Evolutionary conservation across 2,888 invertebrate species (phyloP), one percentile per base, ranked within the genome.

Genomic region (Aphidoletes aphidimyza): DNA sequence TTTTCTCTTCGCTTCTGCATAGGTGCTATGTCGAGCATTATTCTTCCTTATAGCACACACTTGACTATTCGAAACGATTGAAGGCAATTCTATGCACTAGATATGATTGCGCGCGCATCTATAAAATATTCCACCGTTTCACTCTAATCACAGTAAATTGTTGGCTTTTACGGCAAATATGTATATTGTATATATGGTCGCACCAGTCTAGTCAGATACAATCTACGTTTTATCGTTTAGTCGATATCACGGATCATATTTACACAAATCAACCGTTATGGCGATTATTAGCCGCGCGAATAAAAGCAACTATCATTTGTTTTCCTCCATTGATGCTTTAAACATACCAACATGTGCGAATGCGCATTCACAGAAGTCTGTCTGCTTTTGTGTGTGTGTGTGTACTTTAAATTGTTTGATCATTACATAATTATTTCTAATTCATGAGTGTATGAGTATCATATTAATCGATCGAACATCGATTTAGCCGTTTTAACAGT

Each of bases 401-500:
- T n/a, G n/a, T n/a, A 30, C 22, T 14, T 34, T 30, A 69, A 69
- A 54, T 54, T 22, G 69, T 30, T 69, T 30, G 69, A 69, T 69
- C 34, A 69, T 69, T 69, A 69, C 69, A 69, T 69, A 69, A 69
- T 69, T 69, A 69, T 69, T 69, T 69, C 14, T 69, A 69, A 69
- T 69, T 69, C 22, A 2, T 47, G 9, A 22, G 2, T 69, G 69
- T 69, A 14, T 69, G 30, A 69, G 26, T 69, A 14, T 69, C 69
- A 14, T 14, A 69, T 69, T 69, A n/a, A 69, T 30, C 11, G 30
- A 69, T 69, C 30, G 34, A 69, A 30, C 69, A 69, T 19, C 14
- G n/a, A 30, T 69, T 69, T 30, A 30, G 30, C 30, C 69, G 30
- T 69, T 22, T 54, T 54, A 54, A 3, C 5, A 5, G 54, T 22